Evolutionary conservation across 2,888 invertebrate species (phyloP), one percentile per base, ranked within the genome.

Genomic region (Zaprionus obscuricornis): DNA sequence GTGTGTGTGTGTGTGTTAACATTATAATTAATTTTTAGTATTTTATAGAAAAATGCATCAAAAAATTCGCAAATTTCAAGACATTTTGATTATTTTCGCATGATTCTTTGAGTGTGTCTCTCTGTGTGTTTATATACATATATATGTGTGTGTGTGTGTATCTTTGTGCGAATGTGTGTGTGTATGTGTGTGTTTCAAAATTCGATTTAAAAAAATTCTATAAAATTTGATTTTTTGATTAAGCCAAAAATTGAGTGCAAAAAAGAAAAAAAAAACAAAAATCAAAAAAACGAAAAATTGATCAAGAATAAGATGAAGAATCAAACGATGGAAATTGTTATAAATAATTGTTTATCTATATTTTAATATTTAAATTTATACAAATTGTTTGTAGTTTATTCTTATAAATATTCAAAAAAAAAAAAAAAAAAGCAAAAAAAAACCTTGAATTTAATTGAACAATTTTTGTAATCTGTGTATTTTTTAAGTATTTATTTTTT

Each of bases 221-320:
- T n/a, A 40, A 0, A 33, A 66, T 66, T 66, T 43, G 29, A 7
- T 6, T 71, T 66, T 70, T 42, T 6, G 7, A 40, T 47, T 49
- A 69, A 63, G 43, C 33, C 13, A 13, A 8, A 40, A 34, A 43
- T 14, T 43, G 40, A 17, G 18, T 26, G n/a, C 3, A 16, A 29
- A 55, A 14, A 20, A 20, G 18, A 5, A 14, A 8, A 18, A 14
- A 20, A 18, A 6, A 27, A 10, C 24, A 33, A 34, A 42, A 33
- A 10, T 18, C 8, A 14, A 17, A n/a, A 33, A 13, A 11, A 18
- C 26, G n/a, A 6, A n/a, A 40, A 26, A 8, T 8, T 6, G 13
- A 13, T 31, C 2, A 20, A 6, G 16, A 13, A 22, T 22, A 7
- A 22, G 2, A 36, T 36, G n/a, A n/a, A n/a, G n/a, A n/a, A n/a